Conservation (phyloP, 2,888 invertebrate species). For the Brassicogethes aeneus region DNA sequence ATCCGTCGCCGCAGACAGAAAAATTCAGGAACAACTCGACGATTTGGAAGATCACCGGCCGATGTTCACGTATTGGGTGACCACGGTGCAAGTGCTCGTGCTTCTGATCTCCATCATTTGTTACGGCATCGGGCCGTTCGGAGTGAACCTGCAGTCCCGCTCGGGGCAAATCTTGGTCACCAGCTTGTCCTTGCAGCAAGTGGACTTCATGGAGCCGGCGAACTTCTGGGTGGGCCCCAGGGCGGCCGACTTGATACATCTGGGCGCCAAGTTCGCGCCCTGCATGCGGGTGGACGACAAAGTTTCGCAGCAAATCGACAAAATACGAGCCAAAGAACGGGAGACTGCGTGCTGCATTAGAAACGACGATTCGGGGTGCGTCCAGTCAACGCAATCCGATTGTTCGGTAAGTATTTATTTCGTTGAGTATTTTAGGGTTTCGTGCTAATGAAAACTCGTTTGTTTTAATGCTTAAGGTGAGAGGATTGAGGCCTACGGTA, state of each 20-base stretch:
- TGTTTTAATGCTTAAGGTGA: slow-evolving; percentile 46
- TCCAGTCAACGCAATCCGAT: slow-evolving; percentile 87
- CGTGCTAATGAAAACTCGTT: too few relatives aligned
- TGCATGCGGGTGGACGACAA: slow-evolving; percentile 93
- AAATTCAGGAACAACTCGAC: slow-evolving; percentile 69
- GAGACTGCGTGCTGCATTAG: slow-evolving; percentile 97
- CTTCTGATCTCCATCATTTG: slow-evolving; percentile 81
- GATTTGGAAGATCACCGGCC: slow-evolving; percentile 93
- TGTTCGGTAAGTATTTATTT: slow-evolving; percentile 73
- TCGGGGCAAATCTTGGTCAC: slow-evolving; percentile 88
- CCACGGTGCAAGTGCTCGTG: slow-evolving; percentile 89
- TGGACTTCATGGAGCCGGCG: slow-evolving; percentile 87
- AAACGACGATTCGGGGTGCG: slow-evolving; percentile 94
- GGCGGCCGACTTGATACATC: slow-evolving; percentile 90
- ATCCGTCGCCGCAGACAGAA: slow-evolving; percentile 57
- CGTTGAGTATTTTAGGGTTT: too few relatives aligned
- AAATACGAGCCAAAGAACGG: slow-evolving; percentile 76
- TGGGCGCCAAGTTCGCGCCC: slow-evolving; percentile 97
- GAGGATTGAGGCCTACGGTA: slow-evolving; percentile 47
- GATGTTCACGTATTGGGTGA: slow-evolving; percentile 99
- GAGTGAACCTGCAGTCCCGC: slow-evolving; percentile 74
- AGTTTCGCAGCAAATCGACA: slow-evolving; percentile 79
- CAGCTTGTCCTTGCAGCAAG: slow-evolving; percentile 88
- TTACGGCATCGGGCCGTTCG: slow-evolving; percentile 93
- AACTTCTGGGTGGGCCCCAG: slow-evolving; percentile 96